These are phyloP conservation scores for Aethes cnicana DNA, from an alignment of 2,888 invertebrate species.

Conservation along the genomic window DNA sequence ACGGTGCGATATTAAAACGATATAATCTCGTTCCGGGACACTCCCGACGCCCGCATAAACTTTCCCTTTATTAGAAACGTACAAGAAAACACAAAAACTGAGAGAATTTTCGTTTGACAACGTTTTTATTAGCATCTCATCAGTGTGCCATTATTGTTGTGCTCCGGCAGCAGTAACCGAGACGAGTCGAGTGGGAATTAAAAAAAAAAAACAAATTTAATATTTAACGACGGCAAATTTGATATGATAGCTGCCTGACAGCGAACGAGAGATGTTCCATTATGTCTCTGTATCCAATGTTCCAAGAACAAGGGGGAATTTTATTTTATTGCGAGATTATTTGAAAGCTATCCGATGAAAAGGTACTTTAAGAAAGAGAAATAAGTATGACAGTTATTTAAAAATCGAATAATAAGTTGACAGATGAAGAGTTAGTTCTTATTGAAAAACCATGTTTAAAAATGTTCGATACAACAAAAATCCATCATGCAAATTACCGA, in stretches of 20 bases:
- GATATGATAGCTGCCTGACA: constrained; percentile 49
- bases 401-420: neutral
- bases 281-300: constrained; percentile 17
- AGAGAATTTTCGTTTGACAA: constrained; percentile 60
- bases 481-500: constrained; percentile 20
- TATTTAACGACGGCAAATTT: constrained; percentile 52
- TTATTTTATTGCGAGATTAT: constrained; percentile 36
- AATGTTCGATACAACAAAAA: neutral
- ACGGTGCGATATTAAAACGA: constrained; percentile 73
- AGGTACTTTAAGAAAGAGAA: constrained; percentile 3
- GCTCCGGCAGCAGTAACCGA: constrained; percentile 42
- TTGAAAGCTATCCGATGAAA: constrained; percentile 19
- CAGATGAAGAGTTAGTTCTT: neutral
- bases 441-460: constrained; percentile 20
- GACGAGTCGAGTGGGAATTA: constrained; percentile 44
- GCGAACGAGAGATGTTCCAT: constrained; percentile 40
- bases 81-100: constrained; percentile 60
- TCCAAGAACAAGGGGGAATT: constrained; percentile 41
- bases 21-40: constrained; percentile 66
- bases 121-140: constrained; percentile 69
- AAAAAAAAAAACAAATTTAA: constrained; percentile 57
- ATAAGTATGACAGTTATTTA: constrained; percentile 2
- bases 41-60: constrained; percentile 48
- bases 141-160: constrained; percentile 57
- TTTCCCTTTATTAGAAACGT: constrained; percentile 68